Base-by-base conservation (phyloP, 1,140 invertebrate genomes). In the Muscidifurax raptorellus region DNA sequence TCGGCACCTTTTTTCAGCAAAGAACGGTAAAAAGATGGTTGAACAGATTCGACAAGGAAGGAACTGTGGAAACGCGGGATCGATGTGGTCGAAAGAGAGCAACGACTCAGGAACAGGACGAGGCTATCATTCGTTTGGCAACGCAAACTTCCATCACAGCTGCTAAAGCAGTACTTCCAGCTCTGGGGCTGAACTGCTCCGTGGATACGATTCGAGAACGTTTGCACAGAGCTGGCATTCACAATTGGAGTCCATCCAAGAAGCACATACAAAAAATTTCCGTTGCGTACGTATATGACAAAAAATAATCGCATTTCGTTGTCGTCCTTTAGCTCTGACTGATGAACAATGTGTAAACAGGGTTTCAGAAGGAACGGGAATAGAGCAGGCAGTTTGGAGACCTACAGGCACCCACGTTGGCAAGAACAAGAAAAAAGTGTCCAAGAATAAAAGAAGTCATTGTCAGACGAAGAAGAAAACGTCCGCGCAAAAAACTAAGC, bases 1-100 rank as follows among this genome's bases (percentile, higher is more conserved):
- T 18, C 36, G 36, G 3, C 44, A 76, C 64, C 69, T 52, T 79
- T 3, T 87, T 91, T 18, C 36, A 93, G 92, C 92, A 92, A 92
- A 90, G 92, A 81, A 93, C 92, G 0, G 92, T 93, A 0, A 93
- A 93, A 75, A 90, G 92, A 67, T 93, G 92, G 92, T 52, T 93
- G 2, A 93, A 93, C 71, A 90, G 92, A 85, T 93, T 93, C 66
- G 90, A 93, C 44, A 92, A 92, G 76, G 92, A 93, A 88, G 92
- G 92, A 3, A 93, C 89, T 0, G 92, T 93, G 0, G 92, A 93
- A 81, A 93, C 92, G 6, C 81, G 92, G 44, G 91, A 93, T 32
- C 88, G 92, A 85, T 93, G 92, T 81, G 92, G 92, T 36, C 89
- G 92, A 85, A 93, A 93, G 87, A 89, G 92, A 87, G 92, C 92